These are phyloP conservation scores for Aphaenogaster ashmeadi DNA, from an alignment of 1,140 invertebrate species.

Conservation along the genomic window DNA sequence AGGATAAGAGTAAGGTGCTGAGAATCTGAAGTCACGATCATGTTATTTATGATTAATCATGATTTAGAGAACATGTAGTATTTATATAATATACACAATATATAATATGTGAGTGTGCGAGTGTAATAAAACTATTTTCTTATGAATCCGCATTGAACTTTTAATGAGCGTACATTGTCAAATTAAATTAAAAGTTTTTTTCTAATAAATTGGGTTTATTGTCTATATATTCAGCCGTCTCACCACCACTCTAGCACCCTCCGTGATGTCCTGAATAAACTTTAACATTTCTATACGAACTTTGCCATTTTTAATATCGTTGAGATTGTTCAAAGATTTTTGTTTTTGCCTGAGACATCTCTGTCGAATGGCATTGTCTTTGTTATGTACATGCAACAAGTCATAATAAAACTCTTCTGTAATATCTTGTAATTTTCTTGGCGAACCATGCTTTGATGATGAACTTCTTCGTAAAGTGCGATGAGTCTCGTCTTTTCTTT, in stretches of 20 bases:
- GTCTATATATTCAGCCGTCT: conserved; percentile 78
- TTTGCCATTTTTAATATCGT: conserved; percentile 37
- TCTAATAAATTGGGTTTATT: conserved; percentile 75
- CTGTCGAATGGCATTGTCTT: conserved; percentile 34
- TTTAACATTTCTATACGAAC: conserved; percentile 81
- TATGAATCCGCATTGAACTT: not conserved
- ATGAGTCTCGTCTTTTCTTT: not conserved
- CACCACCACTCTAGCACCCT: conserved; percentile 82
- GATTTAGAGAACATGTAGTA: not conserved
- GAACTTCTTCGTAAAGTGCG: not conserved
- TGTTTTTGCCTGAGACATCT: conserved; percentile 50
- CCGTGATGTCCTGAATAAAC: conserved; percentile 83
- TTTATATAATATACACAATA: not conserved
- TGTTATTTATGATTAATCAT: not conserved
- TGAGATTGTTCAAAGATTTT: conserved; percentile 8
- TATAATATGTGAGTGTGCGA: not conserved
- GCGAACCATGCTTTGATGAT: not conserved
- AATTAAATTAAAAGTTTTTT: conserved; percentile 61
- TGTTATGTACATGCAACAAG: conserved; percentile 49
- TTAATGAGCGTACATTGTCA: conserved; percentile 55
- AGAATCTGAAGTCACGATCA: not conserved
- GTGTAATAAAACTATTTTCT: not conserved
- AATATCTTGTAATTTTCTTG: conserved; percentile 65
- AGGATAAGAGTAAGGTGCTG: not conserved
- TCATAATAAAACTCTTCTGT: conserved; percentile 68